phyloP scores from a whole-genome alignment of 2,888 invertebrate genomes.

The Autographa gamma region DNA sequence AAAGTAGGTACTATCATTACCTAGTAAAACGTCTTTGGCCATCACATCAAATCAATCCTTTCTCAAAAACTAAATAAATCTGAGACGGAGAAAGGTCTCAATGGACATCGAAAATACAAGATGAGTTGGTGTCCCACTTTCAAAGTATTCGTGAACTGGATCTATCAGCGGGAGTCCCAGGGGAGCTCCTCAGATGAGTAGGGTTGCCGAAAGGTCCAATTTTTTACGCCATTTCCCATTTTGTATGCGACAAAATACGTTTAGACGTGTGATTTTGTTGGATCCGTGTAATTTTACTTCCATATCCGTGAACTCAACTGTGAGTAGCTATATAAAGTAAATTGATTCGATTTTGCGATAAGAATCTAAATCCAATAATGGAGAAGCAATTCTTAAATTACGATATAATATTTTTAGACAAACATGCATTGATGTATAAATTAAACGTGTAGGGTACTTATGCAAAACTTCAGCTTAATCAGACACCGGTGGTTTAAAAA shows the following conservation, averaged over 20 bases:
- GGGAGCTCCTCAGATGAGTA: conserved; percentile 51
- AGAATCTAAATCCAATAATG: not conserved
- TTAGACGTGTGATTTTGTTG: conserved; percentile 40
- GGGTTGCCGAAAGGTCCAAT: conserved; percentile 46
- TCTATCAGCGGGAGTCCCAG: conserved; percentile 50
- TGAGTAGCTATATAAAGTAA: not conserved
- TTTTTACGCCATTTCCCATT: conserved; percentile 54
- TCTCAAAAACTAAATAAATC: conserved; percentile 53
- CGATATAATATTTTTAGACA: no score
- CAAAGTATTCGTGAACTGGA: conserved; percentile 51
- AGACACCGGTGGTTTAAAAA: no score
- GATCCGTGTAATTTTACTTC: conserved; percentile 30
- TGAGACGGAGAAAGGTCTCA: conserved; percentile 43
- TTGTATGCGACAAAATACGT: conserved; percentile 38
- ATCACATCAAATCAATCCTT: conserved; percentile 48
- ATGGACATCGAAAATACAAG: conserved; percentile 45
- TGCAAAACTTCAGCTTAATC: no score
- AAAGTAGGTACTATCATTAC: not conserved
- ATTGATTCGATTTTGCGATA: not conserved
- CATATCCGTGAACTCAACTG: not conserved
- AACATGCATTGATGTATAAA: no score
- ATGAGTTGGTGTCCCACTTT: conserved; percentile 55
- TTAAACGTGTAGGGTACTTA: no score
- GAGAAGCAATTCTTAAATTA: no score
- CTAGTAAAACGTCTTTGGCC: not conserved